These are phyloP conservation scores for Spea bombifrons DNA, from an alignment of 2,113 vertebrate species.

Conservation along the genomic window DNA sequence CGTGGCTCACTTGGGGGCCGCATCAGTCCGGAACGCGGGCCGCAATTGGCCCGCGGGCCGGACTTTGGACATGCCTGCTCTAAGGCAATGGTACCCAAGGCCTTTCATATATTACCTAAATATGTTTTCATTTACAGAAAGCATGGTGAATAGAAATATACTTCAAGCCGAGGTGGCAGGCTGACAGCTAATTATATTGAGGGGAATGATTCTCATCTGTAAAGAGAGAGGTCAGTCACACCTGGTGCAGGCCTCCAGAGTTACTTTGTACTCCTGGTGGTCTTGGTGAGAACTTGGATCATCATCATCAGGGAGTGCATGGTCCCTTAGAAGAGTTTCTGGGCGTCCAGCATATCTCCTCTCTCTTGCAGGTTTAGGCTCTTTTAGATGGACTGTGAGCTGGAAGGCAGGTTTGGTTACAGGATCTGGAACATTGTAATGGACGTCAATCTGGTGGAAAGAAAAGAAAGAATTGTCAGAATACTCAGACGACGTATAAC, in stretches of 20 bases:
- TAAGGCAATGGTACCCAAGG: no score
- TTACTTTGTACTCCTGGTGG: conserved; percentile 79
- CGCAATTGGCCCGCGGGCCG: no score
- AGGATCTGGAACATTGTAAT: conserved; percentile 87
- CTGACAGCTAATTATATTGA: no score
- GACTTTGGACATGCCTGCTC: no score
- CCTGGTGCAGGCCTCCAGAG: conserved; percentile 78
- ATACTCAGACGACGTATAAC: not conserved
- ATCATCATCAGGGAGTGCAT: conserved; percentile 75
- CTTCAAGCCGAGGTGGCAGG: no score
- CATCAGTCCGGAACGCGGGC: no score
- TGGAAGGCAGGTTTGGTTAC: conserved; percentile 87
- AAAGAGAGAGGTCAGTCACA: not conserved
- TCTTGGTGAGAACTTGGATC: conserved; percentile 83
- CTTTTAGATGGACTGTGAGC: conserved; percentile 80
- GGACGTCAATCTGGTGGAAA: conserved; percentile 78
- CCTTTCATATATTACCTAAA: no score
- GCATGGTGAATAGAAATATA: no score
- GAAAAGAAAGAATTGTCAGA: not conserved
- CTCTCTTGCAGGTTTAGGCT: conserved; percentile 68
- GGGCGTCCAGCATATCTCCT: conserved; percentile 31
- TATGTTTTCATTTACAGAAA: no score
- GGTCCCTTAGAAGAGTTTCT: conserved; percentile 58
- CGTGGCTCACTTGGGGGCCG: no score
- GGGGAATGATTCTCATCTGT: not conserved